A percentile compares a stretch with the other conserved stretches of the same genome.
Evolutionary conservation across 2,113 vertebrate genomes (phyloP).

Genomic region (Elaphurus davidianus): DNA sequence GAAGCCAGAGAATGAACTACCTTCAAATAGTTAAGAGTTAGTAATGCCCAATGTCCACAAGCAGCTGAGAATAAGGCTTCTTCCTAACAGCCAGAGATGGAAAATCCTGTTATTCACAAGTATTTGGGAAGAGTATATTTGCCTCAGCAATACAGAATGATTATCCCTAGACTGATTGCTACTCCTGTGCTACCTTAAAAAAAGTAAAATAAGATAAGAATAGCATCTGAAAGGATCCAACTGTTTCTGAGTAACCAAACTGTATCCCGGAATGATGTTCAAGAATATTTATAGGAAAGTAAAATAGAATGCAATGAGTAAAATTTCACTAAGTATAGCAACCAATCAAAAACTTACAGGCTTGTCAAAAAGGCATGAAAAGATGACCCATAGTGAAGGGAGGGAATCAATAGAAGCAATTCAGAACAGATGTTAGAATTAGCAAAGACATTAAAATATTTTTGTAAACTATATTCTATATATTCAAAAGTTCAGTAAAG

Average conservation of each 20-base stretch:
- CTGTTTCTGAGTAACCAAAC: not conserved
- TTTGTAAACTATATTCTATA: not conserved
- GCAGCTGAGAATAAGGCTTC: not conserved
- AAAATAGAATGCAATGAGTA: not conserved
- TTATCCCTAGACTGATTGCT: not conserved
- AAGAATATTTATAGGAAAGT: not conserved
- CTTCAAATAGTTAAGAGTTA: not conserved
- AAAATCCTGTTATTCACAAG: not conserved
- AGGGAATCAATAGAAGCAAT: not conserved
- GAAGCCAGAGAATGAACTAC: not conserved
- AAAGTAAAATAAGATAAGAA: not conserved
- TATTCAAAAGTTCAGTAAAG: not conserved
- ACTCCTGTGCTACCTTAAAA: not conserved
- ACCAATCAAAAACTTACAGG: not conserved
- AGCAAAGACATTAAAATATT: not conserved
- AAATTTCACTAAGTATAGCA: not conserved
- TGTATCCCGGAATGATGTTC: not conserved
- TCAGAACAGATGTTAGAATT: not conserved
- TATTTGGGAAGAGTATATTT: not conserved
- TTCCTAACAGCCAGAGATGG: not conserved
- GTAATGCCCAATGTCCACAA: not conserved
- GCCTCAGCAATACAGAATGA: not conserved
- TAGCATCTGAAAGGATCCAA: not conserved
- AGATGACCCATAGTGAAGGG: not conserved
- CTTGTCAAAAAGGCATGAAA: not conserved